Percentiles rank a stretch among this genome's conserved stretches.
Conservation (phyloP, 2,113 vertebrate genomes). For the Catharus minimus region DNA sequence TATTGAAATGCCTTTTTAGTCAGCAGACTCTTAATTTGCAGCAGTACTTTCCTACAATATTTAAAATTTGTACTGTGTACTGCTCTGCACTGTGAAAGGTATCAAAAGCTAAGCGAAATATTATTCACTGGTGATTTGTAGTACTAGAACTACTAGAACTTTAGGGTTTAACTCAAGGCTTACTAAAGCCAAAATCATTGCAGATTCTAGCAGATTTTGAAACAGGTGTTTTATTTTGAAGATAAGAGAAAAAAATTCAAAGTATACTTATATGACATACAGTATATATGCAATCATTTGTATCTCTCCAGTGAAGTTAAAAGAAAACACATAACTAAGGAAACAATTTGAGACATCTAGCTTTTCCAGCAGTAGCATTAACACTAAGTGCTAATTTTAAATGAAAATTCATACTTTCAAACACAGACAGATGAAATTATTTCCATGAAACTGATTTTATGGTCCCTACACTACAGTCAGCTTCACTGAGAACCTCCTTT, state of each 20-base stretch:
- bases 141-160: not conserved
- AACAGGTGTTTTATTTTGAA: not conserved
- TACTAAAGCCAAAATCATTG: not conserved
- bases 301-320: not conserved
- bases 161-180: not conserved
- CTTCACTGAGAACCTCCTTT: not conserved
- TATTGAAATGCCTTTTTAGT: slow-evolving; percentile 26
- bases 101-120: not conserved
- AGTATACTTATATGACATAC: not conserved
- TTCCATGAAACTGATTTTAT: not conserved
- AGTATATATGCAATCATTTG: not conserved
- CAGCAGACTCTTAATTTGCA: not conserved
- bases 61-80: not conserved
- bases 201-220: not conserved
- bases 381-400: not conserved
- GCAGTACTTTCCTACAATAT: not conserved
- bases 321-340: not conserved
- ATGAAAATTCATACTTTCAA: not conserved
- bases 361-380: not conserved
- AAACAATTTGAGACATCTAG: not conserved
- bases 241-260: not conserved
- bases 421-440: not conserved
- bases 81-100: not conserved
- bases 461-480: not conserved
- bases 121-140: not conserved